Percentiles rank a stretch among this genome's conserved stretches.
phyloP scores from a whole-genome alignment of 2,113 vertebrate genomes.

The Procavia capensis region DNA sequence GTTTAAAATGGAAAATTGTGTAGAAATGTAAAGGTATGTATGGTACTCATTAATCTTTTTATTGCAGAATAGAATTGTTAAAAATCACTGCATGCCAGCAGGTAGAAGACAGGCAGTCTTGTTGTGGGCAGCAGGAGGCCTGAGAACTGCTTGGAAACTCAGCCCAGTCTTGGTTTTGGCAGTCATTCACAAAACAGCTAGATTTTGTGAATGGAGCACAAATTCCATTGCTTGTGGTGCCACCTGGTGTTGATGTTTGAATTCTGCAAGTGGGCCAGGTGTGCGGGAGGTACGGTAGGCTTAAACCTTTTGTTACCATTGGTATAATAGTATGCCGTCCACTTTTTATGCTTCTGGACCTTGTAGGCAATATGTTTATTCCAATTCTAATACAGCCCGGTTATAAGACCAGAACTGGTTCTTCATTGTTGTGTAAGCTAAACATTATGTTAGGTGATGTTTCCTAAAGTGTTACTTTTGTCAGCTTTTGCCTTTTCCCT shows the following conservation, averaged over 20 bases:
- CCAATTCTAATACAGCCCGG: too few relatives aligned
- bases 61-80: neutral
- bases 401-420: too few relatives aligned
- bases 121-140: neutral
- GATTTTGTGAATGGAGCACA: slow-evolving; percentile 61
- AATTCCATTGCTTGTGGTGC: neutral
- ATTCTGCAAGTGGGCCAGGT: neutral
- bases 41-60: neutral
- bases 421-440: too few relatives aligned
- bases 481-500: too few relatives aligned
- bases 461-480: too few relatives aligned
- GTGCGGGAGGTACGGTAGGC: neutral
- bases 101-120: neutral
- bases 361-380: too few relatives aligned
- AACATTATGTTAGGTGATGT: too few relatives aligned
- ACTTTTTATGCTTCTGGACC: too few relatives aligned
- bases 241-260: slow-evolving; percentile 49
- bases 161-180: neutral
- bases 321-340: too few relatives aligned
- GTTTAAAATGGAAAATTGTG: slow-evolving; percentile 19
- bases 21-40: neutral
- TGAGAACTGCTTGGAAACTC: neutral
- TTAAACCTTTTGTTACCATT: neutral
- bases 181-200: slow-evolving; percentile 42
- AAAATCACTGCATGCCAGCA: neutral